phyloP scores from a whole-genome alignment of 2,113 vertebrate species.

The Scomber colias region DNA sequence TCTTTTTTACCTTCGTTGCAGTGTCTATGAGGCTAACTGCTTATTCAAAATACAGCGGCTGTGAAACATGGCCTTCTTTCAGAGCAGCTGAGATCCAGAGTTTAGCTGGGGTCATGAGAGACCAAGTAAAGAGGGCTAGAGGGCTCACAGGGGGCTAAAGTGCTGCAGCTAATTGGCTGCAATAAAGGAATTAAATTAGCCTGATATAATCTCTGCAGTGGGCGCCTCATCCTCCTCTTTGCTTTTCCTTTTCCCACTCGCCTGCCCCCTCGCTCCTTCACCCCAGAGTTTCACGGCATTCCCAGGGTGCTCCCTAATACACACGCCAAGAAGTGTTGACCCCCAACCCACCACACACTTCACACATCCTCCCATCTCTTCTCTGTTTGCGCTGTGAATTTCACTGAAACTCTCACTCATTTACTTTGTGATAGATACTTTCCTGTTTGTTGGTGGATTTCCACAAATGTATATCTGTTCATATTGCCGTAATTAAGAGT shows the following conservation, averaged over 20 bases:
- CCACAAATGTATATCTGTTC: conserved; percentile 16
- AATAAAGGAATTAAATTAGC: conserved; percentile 80
- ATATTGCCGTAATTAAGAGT: conserved; percentile 21
- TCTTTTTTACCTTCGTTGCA: conserved; percentile 2
- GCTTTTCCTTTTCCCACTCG: conserved; percentile 31
- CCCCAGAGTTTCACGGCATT: conserved; percentile 35
- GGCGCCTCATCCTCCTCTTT: conserved; percentile 38
- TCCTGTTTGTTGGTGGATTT: not conserved
- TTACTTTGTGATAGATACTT: too few species aligned
- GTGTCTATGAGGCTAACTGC: conserved; percentile 21
- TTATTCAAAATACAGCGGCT: conserved; percentile 45
- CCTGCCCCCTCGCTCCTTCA: conserved; percentile 10
- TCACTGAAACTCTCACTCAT: too few species aligned
- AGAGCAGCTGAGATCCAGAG: conserved; percentile 53
- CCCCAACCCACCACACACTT: conserved; percentile 23
- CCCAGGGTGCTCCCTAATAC: conserved; percentile 34
- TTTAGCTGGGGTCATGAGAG: conserved; percentile 69
- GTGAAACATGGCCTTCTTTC: conserved; percentile 48
- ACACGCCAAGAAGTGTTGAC: conserved; percentile 15
- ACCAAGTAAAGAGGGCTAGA: conserved; percentile 40
- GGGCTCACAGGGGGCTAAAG: conserved; percentile 69
- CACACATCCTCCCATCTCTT: not conserved
- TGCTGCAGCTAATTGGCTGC: conserved; percentile 77
- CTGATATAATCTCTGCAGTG: conserved; percentile 73
- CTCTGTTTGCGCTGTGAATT: not conserved